These are phyloP conservation scores for Homarus gammarus DNA, from an alignment of 2,888 invertebrate species.

Conservation along the genomic window DNA sequence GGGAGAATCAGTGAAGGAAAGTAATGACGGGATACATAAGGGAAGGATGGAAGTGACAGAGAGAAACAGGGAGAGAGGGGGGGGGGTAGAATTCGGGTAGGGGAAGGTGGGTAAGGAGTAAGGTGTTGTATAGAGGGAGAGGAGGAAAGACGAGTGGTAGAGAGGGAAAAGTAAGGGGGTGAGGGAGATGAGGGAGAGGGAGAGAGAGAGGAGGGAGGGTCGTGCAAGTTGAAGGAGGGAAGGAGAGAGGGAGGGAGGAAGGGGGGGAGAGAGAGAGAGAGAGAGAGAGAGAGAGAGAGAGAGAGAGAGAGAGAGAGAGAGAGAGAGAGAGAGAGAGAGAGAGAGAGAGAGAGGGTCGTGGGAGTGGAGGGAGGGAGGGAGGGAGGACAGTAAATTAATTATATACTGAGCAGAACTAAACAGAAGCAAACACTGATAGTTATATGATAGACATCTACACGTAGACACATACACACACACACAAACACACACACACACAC, in stretches of 20 bases:
- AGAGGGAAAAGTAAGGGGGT: background rate
- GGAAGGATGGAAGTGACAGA: background rate
- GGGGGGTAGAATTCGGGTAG: background rate
- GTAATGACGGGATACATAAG: background rate
- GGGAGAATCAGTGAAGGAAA: background rate
- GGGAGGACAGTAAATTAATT: too few species aligned
- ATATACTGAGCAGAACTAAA: too few species aligned
- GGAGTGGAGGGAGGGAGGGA: too few species aligned
- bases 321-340: background rate
- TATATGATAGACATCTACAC: too few species aligned
- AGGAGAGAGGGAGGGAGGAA: background rate
- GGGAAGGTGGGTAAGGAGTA: background rate
- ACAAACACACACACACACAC: too few species aligned
- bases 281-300: too few species aligned
- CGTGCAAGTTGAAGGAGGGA: background rate
- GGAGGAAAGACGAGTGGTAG: background rate
- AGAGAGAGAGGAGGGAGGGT: background rate
- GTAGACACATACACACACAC: too few species aligned
- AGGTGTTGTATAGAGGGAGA: background rate
- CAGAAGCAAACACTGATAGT: too few species aligned
- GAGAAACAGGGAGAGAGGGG: background rate
- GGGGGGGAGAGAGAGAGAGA: background rate
- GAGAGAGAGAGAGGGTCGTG: too few species aligned
- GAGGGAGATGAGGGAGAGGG: background rate
- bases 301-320: background rate